Evolutionary conservation across 2,113 vertebrate genomes (phyloP).

Genomic region (Heterochromis multidens): DNA sequence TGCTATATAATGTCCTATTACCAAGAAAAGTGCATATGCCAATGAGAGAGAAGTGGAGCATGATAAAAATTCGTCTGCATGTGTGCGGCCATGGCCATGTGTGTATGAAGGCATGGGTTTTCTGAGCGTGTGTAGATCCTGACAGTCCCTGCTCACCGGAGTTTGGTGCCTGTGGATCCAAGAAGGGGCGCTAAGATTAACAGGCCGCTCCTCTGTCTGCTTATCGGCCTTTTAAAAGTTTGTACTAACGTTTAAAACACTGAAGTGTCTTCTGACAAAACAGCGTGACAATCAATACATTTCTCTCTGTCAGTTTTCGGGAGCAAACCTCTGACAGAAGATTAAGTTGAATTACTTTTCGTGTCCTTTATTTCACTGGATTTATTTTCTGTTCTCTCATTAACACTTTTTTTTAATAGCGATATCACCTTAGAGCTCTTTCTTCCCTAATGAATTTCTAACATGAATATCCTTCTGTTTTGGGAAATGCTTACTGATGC

Average conservation of each 20-base stretch:
- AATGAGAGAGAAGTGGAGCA: constrained; percentile 34
- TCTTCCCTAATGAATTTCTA: background rate
- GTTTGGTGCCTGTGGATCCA: constrained; percentile 27
- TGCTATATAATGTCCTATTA: constrained; percentile 63
- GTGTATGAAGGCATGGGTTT: background rate
- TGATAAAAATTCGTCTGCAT: background rate
- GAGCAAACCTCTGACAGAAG: background rate
- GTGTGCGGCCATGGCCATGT: background rate
- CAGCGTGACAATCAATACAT: constrained; percentile 50
- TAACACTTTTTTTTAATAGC: background rate
- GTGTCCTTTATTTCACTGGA: background rate
- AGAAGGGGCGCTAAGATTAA: background rate
- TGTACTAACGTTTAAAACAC: background rate
- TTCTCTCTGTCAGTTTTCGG: background rate
- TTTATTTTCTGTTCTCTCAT: background rate
- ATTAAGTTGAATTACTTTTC: background rate
- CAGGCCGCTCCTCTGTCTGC: background rate
- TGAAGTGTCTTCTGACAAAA: background rate
- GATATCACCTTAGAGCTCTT: background rate
- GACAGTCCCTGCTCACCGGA: constrained; percentile 41
- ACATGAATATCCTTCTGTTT: background rate
- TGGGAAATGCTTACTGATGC: background rate
- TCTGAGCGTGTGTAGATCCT: background rate
- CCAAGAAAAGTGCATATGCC: constrained; percentile 41
- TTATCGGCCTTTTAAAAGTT: background rate